Conservation (phyloP, 2,797 vertebrate genomes). For the Trachops cirrhosus region DNA sequence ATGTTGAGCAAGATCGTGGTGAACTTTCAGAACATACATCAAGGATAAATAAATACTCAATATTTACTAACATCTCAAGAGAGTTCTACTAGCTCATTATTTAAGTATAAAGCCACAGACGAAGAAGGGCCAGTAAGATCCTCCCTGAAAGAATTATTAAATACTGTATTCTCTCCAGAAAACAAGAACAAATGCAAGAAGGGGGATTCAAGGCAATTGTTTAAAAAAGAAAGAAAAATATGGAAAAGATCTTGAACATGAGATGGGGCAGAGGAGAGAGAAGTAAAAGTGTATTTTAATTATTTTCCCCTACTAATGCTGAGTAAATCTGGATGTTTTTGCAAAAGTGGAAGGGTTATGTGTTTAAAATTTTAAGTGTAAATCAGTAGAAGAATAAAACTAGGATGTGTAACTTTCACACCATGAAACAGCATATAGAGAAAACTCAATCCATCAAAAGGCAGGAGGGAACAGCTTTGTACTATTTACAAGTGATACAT, state of each 20-base stretch:
- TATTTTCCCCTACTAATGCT: neutral
- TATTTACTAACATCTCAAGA: neutral
- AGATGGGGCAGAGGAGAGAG: neutral
- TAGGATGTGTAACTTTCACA: neutral
- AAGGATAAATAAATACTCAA: neutral
- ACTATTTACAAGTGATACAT: neutral
- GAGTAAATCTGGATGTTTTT: neutral
- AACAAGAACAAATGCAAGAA: slow-evolving; percentile 5
- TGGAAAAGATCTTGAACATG: neutral
- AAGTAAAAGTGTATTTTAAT: neutral
- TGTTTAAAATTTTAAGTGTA: neutral
- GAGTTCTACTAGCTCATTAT: neutral
- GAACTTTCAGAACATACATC: neutral
- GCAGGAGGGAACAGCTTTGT: neutral
- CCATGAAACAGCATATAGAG: neutral
- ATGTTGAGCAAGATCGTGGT: neutral
- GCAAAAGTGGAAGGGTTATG: neutral
- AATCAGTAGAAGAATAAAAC: neutral
- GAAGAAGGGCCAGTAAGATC: neutral
- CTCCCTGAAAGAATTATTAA: neutral
- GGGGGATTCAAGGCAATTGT: neutral
- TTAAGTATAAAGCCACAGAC: neutral
- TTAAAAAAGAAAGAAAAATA: neutral
- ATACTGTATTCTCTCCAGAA: neutral
- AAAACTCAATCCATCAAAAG: neutral